Evolutionary conservation across 2,797 vertebrate species (phyloP).

Genomic region (Urophycis tenuis): DNA sequence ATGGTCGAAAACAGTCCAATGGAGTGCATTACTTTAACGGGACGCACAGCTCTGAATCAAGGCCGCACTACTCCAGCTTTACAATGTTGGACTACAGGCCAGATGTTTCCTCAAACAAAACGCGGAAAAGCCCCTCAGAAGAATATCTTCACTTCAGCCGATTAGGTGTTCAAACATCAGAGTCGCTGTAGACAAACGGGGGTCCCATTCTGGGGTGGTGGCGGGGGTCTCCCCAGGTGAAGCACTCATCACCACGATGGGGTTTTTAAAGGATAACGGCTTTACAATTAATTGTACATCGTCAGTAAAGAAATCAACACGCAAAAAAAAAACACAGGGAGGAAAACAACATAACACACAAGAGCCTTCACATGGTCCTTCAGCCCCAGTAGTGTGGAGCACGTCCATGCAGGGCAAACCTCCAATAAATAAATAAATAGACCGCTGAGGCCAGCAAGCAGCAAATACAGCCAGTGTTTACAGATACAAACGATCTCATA

Average conservation of each 20-base stretch:
- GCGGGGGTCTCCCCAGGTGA: no score
- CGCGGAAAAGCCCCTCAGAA: neutral
- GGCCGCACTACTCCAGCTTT: neutral
- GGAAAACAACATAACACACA: neutral
- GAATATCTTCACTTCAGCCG: neutral
- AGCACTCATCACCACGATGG: neutral
- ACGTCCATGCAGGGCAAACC: neutral
- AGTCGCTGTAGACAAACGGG: no score
- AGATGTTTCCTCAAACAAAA: neutral
- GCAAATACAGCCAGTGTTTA: slow-evolving; percentile 40
- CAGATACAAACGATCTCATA: neutral
- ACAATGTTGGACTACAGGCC: neutral
- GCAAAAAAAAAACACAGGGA: neutral
- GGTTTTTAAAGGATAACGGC: neutral
- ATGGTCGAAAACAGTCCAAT: neutral
- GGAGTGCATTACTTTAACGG: neutral
- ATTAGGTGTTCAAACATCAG: no score
- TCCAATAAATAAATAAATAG: slow-evolving; percentile 55
- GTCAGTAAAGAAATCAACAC: neutral
- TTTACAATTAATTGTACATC: neutral
- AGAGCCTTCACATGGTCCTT: neutral
- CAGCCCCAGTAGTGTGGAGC: neutral
- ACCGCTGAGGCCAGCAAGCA: slow-evolving; percentile 44
- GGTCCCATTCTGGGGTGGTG: no score
- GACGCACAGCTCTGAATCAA: neutral